Percentiles rank a stretch among this genome's conserved stretches.
phyloP scores from a whole-genome alignment of 2,113 vertebrate species.

The Vidua macroura region DNA sequence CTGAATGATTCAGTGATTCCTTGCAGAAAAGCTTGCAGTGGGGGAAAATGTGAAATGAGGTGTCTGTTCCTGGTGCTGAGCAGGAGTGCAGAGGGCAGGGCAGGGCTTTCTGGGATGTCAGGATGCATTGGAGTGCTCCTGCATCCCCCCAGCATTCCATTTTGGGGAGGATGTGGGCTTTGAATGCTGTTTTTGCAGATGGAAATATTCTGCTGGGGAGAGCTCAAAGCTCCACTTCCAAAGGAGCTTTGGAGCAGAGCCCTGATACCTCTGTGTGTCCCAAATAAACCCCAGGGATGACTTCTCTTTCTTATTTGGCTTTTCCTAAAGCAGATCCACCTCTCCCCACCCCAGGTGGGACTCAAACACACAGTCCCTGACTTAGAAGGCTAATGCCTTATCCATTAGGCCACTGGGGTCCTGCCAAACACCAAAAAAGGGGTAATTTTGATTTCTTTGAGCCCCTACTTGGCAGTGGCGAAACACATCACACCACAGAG shows the following conservation, averaged over 20 bases:
- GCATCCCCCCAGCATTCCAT: rapidly evolving
- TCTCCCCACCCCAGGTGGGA: not conserved
- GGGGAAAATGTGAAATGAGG: too few species aligned
- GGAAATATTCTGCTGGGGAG: not conserved
- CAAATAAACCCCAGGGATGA: too few species aligned
- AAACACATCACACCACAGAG: too few species aligned
- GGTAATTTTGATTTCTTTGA: not conserved
- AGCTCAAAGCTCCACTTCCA: not conserved
- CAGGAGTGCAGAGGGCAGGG: too few species aligned
- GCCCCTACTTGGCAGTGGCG: rapidly evolving
- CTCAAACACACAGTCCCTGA: constrained; percentile 34
- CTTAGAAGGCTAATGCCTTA: constrained; percentile 51
- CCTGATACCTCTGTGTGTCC: rapidly evolving
- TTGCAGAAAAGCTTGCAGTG: rapidly evolving
- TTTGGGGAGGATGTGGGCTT: not conserved
- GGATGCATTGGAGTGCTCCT: not conserved
- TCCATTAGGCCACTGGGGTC: constrained; percentile 41
- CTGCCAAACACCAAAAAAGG: rapidly evolving
- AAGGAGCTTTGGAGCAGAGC: not conserved
- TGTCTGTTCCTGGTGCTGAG: not conserved
- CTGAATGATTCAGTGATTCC: not conserved
- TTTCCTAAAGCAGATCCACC: not conserved
- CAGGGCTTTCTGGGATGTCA: too few species aligned
- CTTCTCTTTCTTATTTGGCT: rapidly evolving
- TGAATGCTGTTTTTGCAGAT: not conserved